These are phyloP conservation scores for Belonocnema kinseyi DNA, from an alignment of 1,140 invertebrate species.

Conservation along the genomic window DNA sequence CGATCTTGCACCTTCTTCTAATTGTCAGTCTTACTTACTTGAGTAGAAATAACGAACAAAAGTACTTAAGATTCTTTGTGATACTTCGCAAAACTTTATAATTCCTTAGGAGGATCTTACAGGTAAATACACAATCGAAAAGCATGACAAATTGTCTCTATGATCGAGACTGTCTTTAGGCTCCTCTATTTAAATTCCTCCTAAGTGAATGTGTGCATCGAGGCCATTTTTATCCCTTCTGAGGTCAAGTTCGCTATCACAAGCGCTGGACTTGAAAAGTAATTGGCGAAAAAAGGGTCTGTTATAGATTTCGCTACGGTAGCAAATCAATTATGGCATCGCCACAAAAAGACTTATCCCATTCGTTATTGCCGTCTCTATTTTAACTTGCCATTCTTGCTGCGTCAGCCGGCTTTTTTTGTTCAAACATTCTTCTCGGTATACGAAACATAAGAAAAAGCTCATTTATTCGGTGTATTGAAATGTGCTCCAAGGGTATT, in stretches of 20 bases:
- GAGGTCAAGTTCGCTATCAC: not conserved
- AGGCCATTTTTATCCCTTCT: not conserved
- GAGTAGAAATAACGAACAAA: too few relatives aligned
- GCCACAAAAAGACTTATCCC: conserved; percentile 28
- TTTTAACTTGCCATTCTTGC: conserved; percentile 31
- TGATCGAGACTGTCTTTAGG: not conserved
- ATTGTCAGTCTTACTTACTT: not conserved
- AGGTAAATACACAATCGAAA: not conserved
- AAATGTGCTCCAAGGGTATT: conserved; percentile 12
- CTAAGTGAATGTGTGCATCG: not conserved
- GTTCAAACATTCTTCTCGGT: conserved; percentile 26
- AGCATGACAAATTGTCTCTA: not conserved
- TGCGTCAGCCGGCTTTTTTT: conserved; percentile 15
- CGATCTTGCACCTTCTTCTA: not conserved
- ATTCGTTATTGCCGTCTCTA: conserved; percentile 30
- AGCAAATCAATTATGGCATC: conserved; percentile 30
- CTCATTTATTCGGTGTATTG: conserved; percentile 19
- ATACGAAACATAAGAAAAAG: conserved; percentile 14
- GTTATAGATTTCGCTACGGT: conserved; percentile 30
- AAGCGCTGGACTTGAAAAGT: conserved; percentile 24
- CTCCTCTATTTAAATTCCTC: not conserved
- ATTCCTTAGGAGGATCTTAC: too few relatives aligned
- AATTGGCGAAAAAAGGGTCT: conserved; percentile 28
- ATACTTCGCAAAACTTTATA: too few relatives aligned
- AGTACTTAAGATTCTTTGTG: too few relatives aligned